Evolutionary conservation across 2,797 vertebrate species (phyloP).

Genomic region (Danionella dracula): DNA sequence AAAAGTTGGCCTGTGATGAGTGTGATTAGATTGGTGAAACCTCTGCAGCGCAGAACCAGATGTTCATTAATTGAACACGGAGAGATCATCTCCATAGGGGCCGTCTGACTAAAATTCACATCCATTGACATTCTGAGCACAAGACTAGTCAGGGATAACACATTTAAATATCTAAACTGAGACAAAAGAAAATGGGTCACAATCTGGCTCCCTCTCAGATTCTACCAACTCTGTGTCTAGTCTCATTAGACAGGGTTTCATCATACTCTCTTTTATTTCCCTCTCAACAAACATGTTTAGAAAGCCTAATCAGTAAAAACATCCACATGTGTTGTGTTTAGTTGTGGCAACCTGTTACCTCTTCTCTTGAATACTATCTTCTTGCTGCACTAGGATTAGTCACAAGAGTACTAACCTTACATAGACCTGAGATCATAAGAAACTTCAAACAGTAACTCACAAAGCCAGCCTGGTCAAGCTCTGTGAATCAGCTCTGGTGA

Average conservation of each 20-base stretch:
- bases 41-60: constrained; percentile 35
- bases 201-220: constrained; percentile 45
- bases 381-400: too few species aligned
- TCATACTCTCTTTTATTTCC: too few species aligned
- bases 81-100: constrained; percentile 6
- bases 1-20: constrained; percentile 1
- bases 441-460: too few species aligned
- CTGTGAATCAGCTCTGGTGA: too few species aligned
- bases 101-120: constrained; percentile 1
- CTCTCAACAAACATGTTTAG: too few species aligned
- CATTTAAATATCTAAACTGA: constrained; percentile 22
- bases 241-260: too few species aligned
- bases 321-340: not conserved
- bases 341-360: too few species aligned
- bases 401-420: too few species aligned
- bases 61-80: constrained; percentile 38
- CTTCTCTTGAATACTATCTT: too few species aligned
- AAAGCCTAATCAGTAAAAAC: too few species aligned
- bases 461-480: too few species aligned
- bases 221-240: not conserved
- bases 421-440: too few species aligned
- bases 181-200: constrained; percentile 43
- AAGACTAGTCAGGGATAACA: constrained; percentile 6
- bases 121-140: not conserved
- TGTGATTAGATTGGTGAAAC: constrained; percentile 26